Percentiles rank a stretch among this genome's conserved stretches.
phyloP scores from a whole-genome alignment of 2,888 invertebrate genomes.

The Andrena chrysosceles region DNA sequence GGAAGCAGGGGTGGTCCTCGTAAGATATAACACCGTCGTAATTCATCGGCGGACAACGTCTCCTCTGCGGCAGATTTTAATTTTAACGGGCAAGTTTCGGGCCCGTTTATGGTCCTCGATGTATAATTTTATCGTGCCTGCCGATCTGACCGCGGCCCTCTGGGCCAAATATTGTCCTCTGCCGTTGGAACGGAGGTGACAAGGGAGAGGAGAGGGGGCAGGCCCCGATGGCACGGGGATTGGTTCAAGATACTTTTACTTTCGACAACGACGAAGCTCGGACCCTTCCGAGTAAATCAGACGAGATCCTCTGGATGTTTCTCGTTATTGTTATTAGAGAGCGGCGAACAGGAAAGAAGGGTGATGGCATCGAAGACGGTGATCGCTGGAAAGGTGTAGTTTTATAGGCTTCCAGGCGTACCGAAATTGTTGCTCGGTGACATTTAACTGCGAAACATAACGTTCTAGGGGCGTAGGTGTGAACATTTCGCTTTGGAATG shows the following conservation, averaged over 20 bases:
- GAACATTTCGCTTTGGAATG: background rate
- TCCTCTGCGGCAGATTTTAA: constrained; percentile 80
- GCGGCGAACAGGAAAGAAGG: background rate
- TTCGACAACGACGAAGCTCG: constrained; percentile 39
- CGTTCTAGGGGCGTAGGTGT: constrained; percentile 1
- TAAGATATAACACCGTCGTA: constrained; percentile 67
- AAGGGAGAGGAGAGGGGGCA: constrained; percentile 22
- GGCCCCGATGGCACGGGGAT: constrained; percentile 28
- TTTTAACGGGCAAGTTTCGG: constrained; percentile 81
- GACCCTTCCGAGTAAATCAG: constrained; percentile 6
- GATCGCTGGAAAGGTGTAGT: constrained; percentile 5
- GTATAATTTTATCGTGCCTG: constrained; percentile 82
- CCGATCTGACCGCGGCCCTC: constrained; percentile 80
- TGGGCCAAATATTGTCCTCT: constrained; percentile 78
- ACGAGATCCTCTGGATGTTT: constrained; percentile 1
- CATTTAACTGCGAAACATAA: constrained; percentile 13
- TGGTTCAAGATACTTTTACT: constrained; percentile 53
- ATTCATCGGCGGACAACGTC: constrained; percentile 77
- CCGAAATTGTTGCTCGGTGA: constrained; percentile 9
- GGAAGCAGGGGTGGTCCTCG: constrained; percentile 66
- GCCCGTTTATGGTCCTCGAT: constrained; percentile 80
- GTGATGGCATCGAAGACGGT: background rate
- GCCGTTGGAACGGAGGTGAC: constrained; percentile 42
- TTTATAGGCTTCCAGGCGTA: constrained; percentile 5
- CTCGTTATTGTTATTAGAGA: constrained; percentile 9